Conservation (phyloP, 1,140 invertebrate species). For the Orchesella cincta region DNA sequence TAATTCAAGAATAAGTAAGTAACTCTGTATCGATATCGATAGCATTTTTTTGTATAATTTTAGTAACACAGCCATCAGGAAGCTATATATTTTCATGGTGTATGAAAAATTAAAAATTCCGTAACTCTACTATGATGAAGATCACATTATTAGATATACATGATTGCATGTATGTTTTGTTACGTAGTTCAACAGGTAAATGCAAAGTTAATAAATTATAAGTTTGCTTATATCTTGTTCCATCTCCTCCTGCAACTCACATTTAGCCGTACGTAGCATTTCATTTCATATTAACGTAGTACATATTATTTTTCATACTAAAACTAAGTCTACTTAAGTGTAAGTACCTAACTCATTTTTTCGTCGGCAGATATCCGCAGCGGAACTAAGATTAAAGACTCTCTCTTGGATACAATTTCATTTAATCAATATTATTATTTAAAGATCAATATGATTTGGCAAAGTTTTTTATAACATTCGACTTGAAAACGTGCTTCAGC, state of each 20-base stretch:
- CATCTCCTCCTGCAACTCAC: too few relatives aligned
- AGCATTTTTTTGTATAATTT: slow-evolving; percentile 9
- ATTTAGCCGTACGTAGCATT: too few relatives aligned
- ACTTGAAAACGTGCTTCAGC: background rate
- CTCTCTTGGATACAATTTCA: too few relatives aligned
- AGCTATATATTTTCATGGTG: background rate
- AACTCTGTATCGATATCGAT: background rate
- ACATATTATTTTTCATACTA: too few relatives aligned
- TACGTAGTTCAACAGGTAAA: background rate
- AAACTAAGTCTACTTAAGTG: too few relatives aligned
- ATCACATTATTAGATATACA: background rate
- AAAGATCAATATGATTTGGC: slow-evolving; percentile 21
- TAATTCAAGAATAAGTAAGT: background rate
- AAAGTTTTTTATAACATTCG: background rate
- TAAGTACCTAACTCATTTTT: too few relatives aligned
- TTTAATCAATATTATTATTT: background rate
- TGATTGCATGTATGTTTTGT: background rate
- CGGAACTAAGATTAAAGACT: background rate
- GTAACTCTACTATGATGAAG: slow-evolving; percentile 4
- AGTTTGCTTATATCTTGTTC: too few relatives aligned
- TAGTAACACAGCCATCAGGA: slow-evolving; percentile 20
- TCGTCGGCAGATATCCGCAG: background rate
- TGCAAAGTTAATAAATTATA: background rate
- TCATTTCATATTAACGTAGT: too few relatives aligned
- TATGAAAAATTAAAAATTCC: slow-evolving; percentile 18